phyloP scores from a whole-genome alignment of 2,888 invertebrate genomes.

The Parelbella ahira region DNA sequence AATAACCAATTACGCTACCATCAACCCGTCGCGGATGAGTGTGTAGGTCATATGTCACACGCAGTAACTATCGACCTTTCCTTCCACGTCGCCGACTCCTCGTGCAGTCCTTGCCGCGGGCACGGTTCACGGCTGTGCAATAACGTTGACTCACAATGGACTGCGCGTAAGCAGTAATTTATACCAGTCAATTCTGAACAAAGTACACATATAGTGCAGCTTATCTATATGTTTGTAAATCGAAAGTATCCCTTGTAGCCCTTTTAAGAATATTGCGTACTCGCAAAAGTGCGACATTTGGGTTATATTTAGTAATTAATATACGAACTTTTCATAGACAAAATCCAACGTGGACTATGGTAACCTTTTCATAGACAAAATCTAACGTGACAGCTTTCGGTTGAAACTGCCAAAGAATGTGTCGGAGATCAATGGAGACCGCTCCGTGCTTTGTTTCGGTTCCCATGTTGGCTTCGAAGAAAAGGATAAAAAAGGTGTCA shows the following conservation, averaged over 20 bases:
- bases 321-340: too few species aligned
- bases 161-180: too few species aligned
- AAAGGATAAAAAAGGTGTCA: slow-evolving; percentile 18
- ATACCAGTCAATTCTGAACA: background rate
- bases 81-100: slow-evolving; percentile 3
- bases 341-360: too few species aligned
- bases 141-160: slow-evolving; percentile 10
- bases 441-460: slow-evolving; percentile 12
- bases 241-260: too few species aligned
- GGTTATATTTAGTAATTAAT: too few species aligned
- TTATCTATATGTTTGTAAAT: too few species aligned
- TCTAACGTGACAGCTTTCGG: slow-evolving; percentile 6
- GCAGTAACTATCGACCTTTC: slow-evolving; percentile 12
- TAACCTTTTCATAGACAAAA: background rate
- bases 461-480: slow-evolving; percentile 12
- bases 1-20: too few species aligned
- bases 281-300: too few species aligned
- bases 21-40: too few species aligned
- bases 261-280: too few species aligned
- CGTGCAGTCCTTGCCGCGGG: slow-evolving; percentile 13
- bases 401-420: slow-evolving; percentile 15
- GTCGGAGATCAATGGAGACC: slow-evolving; percentile 17
- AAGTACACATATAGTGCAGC: too few species aligned
- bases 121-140: slow-evolving; percentile 16
- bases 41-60: background rate